phyloP scores from a whole-genome alignment of 2,797 vertebrate genomes.

The Leuciscus waleckii region DNA sequence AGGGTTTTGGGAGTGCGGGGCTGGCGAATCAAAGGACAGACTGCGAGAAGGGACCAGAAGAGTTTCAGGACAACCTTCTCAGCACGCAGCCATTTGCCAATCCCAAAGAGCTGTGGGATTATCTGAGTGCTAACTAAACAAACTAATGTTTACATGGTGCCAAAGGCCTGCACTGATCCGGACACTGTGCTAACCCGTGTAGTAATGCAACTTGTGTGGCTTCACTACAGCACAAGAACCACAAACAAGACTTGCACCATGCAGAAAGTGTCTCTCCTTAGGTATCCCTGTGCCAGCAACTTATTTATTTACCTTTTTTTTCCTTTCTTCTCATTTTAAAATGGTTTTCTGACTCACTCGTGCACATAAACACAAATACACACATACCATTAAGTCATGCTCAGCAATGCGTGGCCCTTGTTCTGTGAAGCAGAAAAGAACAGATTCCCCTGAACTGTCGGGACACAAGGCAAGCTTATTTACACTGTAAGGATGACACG shows the following conservation, averaged over 20 bases:
- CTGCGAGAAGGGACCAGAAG: constrained; percentile 22
- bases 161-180: constrained; percentile 69
- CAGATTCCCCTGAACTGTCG: constrained; percentile 64
- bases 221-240: constrained; percentile 78
- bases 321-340: constrained; percentile 47
- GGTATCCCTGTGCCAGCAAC: constrained; percentile 62
- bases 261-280: constrained; percentile 53
- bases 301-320: constrained; percentile 34
- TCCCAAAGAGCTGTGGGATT: constrained; percentile 20
- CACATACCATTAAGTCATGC: constrained; percentile 49
- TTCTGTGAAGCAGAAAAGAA: constrained; percentile 54
- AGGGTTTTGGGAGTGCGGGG: constrained; percentile 59
- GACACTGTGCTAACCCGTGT: constrained; percentile 65
- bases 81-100: constrained; percentile 13
- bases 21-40: constrained; percentile 49
- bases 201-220: constrained; percentile 69
- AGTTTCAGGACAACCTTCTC: neutral
- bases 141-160: constrained; percentile 56
- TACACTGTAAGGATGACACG: constrained; percentile 70
- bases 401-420: constrained; percentile 59
- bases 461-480: constrained; percentile 67
- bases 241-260: constrained; percentile 61
- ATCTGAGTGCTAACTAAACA: constrained; percentile 46
- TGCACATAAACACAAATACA: constrained; percentile 42
- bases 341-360: constrained; percentile 48